Percentiles rank a stretch among this genome's conserved stretches.
phyloP scores from a whole-genome alignment of 2,888 invertebrate genomes.

The Archaeoteleia sp. region DNA sequence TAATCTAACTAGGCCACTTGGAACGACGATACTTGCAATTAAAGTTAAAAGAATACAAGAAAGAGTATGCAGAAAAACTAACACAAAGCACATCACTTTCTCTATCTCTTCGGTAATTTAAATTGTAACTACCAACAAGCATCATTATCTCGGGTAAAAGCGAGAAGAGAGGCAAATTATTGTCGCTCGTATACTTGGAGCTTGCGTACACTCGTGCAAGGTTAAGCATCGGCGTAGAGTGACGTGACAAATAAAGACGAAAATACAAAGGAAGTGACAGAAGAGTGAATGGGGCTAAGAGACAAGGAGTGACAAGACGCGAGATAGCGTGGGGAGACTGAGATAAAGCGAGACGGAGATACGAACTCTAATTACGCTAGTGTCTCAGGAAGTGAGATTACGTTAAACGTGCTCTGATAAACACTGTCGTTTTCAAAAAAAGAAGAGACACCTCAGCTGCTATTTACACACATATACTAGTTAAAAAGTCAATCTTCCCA shows the following conservation, averaged over 20 bases:
- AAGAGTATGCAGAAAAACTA: neutral
- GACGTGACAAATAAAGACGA: constrained; percentile 52
- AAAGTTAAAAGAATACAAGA: constrained; percentile 14
- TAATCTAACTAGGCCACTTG: neutral
- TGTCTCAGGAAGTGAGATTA: constrained; percentile 67
- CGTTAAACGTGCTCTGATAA: constrained; percentile 69
- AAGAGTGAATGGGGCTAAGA: constrained; percentile 8
- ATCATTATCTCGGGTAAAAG: constrained; percentile 43
- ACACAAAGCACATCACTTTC: constrained; percentile 5
- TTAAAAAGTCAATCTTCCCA: constrained; percentile 19
- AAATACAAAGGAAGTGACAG: constrained; percentile 46
- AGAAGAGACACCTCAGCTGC: constrained; percentile 18
- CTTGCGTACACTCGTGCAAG: constrained; percentile 25
- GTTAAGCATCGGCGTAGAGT: constrained; percentile 38
- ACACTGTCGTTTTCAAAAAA: constrained; percentile 64
- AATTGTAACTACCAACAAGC: constrained; percentile 43
- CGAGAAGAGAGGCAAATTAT: constrained; percentile 50
- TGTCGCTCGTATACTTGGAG: constrained; percentile 26
- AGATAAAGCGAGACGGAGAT: constrained; percentile 18
- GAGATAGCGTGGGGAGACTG: constrained; percentile 14
- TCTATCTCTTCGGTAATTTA: constrained; percentile 32
- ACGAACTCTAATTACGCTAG: constrained; percentile 64
- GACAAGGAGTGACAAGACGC: constrained; percentile 12
- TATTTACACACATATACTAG: constrained; percentile 2
- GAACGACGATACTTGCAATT: constrained; percentile 25